These are phyloP conservation scores for Microcebus murinus DNA, from an alignment of 2,113 vertebrate genomes.

Conservation along the genomic window DNA sequence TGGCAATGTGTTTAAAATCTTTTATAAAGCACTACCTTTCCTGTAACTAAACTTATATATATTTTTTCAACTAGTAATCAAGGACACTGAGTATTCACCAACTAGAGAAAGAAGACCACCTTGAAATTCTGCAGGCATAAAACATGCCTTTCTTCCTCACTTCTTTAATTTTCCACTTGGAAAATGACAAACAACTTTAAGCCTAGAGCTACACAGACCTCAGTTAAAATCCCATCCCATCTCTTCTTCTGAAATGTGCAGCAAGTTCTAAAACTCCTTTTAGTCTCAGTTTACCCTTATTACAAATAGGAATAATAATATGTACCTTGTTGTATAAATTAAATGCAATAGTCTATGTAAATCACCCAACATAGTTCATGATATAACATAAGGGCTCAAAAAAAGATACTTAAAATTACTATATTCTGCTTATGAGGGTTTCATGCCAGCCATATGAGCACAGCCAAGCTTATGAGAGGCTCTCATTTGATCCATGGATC, in stretches of 20 bases:
- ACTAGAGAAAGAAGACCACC: background rate
- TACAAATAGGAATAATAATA: background rate
- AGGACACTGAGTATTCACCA: background rate
- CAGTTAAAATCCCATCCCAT: background rate
- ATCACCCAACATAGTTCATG: background rate
- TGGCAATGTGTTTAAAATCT: background rate
- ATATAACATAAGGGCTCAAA: background rate
- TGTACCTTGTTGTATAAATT: background rate
- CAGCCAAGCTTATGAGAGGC: background rate
- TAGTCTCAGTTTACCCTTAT: background rate
- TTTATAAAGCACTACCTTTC: background rate
- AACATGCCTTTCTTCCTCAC: background rate
- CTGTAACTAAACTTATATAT: background rate
- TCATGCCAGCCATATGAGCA: background rate
- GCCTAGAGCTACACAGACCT: background rate
- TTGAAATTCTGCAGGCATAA: background rate
- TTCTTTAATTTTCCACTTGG: background rate
- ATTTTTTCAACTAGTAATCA: background rate
- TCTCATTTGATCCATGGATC: background rate
- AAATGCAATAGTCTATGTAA: background rate
- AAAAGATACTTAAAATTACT: background rate
- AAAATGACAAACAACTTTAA: slow-evolving; percentile 23
- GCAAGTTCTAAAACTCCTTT: background rate
- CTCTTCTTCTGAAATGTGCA: background rate
- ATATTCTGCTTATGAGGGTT: background rate